phyloP scores from a whole-genome alignment of 2,888 invertebrate genomes.

The Mimumesa dahlbomi region DNA sequence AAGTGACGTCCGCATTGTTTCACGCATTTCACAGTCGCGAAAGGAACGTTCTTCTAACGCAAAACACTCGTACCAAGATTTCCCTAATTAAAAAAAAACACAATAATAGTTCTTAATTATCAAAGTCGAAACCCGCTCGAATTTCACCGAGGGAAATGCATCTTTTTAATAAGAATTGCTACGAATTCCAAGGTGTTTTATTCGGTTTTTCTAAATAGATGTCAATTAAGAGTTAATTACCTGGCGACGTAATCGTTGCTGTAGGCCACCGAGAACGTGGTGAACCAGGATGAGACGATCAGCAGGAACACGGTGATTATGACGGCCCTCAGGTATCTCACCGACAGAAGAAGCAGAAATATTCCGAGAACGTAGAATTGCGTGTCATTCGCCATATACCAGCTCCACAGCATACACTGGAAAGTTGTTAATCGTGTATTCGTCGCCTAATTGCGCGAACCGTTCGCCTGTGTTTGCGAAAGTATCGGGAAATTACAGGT shows the following conservation, averaged over 20 bases:
- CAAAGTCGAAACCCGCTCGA: too few species aligned
- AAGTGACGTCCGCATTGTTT: too few species aligned
- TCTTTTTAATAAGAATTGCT: too few species aligned
- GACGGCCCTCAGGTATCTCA: slow-evolving; percentile 83
- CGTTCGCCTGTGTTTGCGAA: slow-evolving; percentile 13
- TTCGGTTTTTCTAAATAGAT: too few species aligned
- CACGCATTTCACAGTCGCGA: too few species aligned
- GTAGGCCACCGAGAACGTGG: slow-evolving; percentile 88
- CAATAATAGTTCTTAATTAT: too few species aligned
- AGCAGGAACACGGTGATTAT: slow-evolving; percentile 83
- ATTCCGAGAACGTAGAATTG: slow-evolving; percentile 80
- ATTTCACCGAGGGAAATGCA: too few species aligned
- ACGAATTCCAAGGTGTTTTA: too few species aligned
- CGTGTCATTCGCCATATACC: slow-evolving; percentile 81
- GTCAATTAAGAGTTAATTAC: slow-evolving; percentile 58
- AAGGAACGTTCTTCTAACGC: too few species aligned
- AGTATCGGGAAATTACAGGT: slow-evolving; percentile 19
- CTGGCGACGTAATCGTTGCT: slow-evolving; percentile 85
- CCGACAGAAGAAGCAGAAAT: slow-evolving; percentile 77
- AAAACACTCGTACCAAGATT: too few species aligned
- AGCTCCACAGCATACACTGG: slow-evolving; percentile 81
- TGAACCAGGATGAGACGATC: slow-evolving; percentile 88
- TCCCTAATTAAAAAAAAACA: too few species aligned
- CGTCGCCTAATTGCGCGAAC: slow-evolving; percentile 27
- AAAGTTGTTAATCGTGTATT: slow-evolving; percentile 58